These are phyloP conservation scores for Nomada goodeniana DNA, from an alignment of 2,888 invertebrate species.

Conservation along the genomic window DNA sequence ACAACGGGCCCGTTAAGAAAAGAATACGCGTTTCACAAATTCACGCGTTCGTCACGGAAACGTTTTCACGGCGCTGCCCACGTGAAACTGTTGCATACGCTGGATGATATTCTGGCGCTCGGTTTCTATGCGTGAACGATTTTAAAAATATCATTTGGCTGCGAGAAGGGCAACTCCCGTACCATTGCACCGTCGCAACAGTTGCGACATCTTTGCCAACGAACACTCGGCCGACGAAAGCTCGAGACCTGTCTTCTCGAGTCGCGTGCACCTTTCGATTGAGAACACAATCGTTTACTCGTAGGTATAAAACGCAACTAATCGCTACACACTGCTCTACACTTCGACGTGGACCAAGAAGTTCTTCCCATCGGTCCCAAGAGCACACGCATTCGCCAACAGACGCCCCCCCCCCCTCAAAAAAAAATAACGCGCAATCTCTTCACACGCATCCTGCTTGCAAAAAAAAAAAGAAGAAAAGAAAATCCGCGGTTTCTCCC, in stretches of 20 bases:
- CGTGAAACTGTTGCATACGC: neutral
- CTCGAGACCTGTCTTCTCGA: neutral
- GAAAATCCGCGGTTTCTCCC: neutral
- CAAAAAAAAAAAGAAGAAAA: neutral
- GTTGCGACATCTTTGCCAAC: slow-evolving; percentile 32
- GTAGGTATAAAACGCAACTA: too few relatives aligned
- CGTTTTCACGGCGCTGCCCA: neutral
- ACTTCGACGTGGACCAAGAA: too few relatives aligned
- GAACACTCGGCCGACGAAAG: slow-evolving; percentile 32
- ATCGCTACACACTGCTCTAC: too few relatives aligned
- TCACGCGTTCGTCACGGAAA: neutral
- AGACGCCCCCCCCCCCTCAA: neutral
- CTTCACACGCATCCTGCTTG: neutral
- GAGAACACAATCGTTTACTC: too few relatives aligned
- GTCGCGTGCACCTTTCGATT: neutral
- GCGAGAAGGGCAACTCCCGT: neutral
- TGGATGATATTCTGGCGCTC: neutral
- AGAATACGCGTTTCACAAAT: neutral
- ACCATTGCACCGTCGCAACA: slow-evolving; percentile 6
- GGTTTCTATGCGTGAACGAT: slow-evolving; percentile 10
- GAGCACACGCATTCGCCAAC: neutral
- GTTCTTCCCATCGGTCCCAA: neutral
- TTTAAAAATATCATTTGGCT: slow-evolving; percentile 60
- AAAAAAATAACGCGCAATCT: neutral
- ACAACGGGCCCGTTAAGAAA: too few relatives aligned